phyloP scores from a whole-genome alignment of 2,113 vertebrate species.

The Semicossyphus pulcher region DNA sequence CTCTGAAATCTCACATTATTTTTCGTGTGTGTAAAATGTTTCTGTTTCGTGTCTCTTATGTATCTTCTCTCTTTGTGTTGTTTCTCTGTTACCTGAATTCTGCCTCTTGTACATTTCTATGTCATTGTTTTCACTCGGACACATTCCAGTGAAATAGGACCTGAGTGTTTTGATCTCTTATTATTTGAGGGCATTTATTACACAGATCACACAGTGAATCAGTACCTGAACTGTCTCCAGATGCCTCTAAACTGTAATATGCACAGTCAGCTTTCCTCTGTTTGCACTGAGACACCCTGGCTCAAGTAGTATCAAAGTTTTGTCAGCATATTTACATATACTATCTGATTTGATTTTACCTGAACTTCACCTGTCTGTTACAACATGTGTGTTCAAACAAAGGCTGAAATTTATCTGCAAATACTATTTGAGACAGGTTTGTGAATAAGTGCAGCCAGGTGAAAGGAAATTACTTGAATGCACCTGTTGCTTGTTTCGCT shows the following conservation, averaged over 20 bases:
- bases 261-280: not conserved
- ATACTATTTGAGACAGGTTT: conserved; percentile 9
- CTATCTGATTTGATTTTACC: not conserved
- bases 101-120: conserved; percentile 19
- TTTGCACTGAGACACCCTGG: conserved; percentile 17
- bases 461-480: conserved; percentile 9
- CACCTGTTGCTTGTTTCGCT: not conserved
- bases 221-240: not conserved
- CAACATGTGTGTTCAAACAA: not conserved
- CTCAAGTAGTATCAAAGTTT: conserved; percentile 6
- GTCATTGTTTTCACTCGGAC: conserved; percentile 11
- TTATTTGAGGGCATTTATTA: conserved; percentile 20
- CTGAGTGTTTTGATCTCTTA: conserved; percentile 10
- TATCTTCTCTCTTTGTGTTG: conserved; percentile 1
- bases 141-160: conserved; percentile 38
- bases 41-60: not conserved
- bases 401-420: not conserved
- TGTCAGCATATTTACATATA: not conserved
- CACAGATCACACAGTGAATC: not conserved
- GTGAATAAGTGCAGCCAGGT: not conserved
- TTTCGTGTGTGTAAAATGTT: not conserved
- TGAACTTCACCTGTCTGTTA: not conserved
- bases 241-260: conserved; percentile 31
- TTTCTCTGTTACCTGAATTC: not conserved
- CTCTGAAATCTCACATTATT: not conserved